phyloP scores from a whole-genome alignment of 2,888 invertebrate genomes.

The Maniola hyperantus region DNA sequence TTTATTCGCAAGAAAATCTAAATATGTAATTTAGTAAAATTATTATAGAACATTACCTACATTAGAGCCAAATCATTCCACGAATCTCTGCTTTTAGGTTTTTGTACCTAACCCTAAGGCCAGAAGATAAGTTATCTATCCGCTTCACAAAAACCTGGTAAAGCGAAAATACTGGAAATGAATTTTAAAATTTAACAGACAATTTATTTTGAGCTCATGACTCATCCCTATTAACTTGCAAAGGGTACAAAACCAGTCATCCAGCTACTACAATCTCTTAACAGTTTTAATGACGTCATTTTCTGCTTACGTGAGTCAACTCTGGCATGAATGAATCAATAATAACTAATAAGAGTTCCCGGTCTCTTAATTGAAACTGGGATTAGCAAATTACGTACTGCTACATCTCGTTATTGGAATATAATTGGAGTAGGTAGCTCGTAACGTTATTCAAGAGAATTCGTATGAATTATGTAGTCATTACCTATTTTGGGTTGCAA shows the following conservation, averaged over 20 bases:
- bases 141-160: background rate
- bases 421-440: background rate
- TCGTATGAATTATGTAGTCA: background rate
- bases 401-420: background rate
- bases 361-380: slow-evolving; percentile 11
- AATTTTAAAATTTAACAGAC: slow-evolving; percentile 1
- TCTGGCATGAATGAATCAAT: slow-evolving; percentile 34
- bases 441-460: background rate
- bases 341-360: slow-evolving; percentile 12
- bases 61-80: background rate
- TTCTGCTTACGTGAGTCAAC: slow-evolving; percentile 32
- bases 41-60: background rate
- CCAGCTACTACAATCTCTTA: slow-evolving; percentile 26
- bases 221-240: slow-evolving; percentile 18
- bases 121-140: background rate
- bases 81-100: background rate
- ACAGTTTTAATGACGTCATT: slow-evolving; percentile 34
- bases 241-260: slow-evolving; percentile 21
- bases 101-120: background rate
- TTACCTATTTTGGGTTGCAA: slow-evolving; percentile 40
- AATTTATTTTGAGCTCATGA: slow-evolving; percentile 25
- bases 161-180: background rate
- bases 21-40: background rate
- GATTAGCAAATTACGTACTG: background rate
- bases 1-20: background rate